These are phyloP conservation scores for Orthonyx spaldingii DNA, from an alignment of 2,113 vertebrate genomes.

Conservation along the genomic window DNA sequence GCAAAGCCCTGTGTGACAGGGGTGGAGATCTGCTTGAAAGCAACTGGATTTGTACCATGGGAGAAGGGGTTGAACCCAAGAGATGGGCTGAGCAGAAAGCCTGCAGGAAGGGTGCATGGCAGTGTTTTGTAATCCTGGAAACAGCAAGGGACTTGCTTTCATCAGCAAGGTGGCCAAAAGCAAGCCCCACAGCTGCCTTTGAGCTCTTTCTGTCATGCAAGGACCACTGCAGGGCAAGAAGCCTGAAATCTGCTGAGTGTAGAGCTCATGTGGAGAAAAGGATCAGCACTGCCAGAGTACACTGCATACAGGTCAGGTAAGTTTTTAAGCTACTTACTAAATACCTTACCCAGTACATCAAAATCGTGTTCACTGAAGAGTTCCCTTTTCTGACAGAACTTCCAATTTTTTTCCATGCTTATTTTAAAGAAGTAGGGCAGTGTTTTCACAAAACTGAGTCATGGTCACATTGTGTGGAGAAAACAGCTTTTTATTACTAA, in stretches of 20 bases:
- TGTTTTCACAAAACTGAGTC: not conserved
- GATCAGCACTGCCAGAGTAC: not conserved
- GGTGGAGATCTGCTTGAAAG: not conserved
- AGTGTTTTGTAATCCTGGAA: not conserved
- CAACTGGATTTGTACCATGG: not conserved
- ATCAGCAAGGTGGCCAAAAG: not conserved
- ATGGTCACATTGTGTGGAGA: not conserved
- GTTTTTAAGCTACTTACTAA: not conserved
- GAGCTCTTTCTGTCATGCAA: not conserved
- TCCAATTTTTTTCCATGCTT: not conserved
- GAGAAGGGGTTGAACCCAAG: not conserved
- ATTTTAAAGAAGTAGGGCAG: not conserved
- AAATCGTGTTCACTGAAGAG: not conserved
- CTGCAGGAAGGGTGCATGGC: not conserved
- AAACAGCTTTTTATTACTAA: not conserved
- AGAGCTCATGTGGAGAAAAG: not conserved
- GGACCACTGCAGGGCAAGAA: not conserved
- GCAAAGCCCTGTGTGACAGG: not conserved
- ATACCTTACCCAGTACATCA: not conserved
- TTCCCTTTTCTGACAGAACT: not conserved
- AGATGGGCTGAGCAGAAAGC: not conserved
- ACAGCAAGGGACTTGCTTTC: not conserved
- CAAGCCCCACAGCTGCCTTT: not conserved
- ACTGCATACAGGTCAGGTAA: not conserved
- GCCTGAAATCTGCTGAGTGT: not conserved